A percentile compares a stretch with the other conserved stretches of the same genome.
Evolutionary conservation across 2,113 vertebrate species (phyloP).

Genomic region (Oreamnos americanus): DNA sequence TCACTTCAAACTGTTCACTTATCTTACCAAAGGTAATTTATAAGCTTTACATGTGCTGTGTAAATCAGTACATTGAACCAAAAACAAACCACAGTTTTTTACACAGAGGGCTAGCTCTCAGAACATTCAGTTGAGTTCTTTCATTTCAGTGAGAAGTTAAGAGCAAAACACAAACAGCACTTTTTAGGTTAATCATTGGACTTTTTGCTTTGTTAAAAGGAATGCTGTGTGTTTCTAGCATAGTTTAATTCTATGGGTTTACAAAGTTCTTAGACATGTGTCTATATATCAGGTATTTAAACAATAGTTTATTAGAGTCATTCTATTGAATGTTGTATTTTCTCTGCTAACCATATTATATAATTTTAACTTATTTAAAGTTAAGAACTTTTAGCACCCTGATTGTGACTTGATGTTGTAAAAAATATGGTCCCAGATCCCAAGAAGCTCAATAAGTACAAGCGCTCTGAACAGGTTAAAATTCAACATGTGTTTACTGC

Average conservation of each 20-base stretch:
- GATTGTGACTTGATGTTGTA: not conserved
- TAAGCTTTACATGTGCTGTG: not conserved
- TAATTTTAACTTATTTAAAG: constrained; percentile 37
- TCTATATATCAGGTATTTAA: not conserved
- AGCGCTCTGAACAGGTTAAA: not conserved
- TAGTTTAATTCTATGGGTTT: constrained; percentile 12
- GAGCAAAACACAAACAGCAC: not conserved
- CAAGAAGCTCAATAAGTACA: not conserved
- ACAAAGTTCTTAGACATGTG: not conserved
- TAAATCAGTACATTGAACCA: constrained; percentile 44
- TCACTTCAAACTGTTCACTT: not conserved
- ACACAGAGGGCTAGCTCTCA: not conserved
- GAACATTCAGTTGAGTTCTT: constrained; percentile 29
- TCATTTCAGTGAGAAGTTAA: constrained; percentile 20
- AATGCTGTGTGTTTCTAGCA: not conserved
- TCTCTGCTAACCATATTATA: not conserved
- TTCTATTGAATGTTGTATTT: not conserved
- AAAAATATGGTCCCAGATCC: not conserved
- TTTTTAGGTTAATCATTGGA: not conserved
- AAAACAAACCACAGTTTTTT: constrained; percentile 37
- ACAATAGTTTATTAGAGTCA: not conserved
- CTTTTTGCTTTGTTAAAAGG: constrained; percentile 11
- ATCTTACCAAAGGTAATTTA: constrained; percentile 31
- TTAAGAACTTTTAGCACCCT: not conserved
- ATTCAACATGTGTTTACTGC: not conserved